Conservation (phyloP, 2,113 vertebrate genomes). For the Corvus hawaiiensis region DNA sequence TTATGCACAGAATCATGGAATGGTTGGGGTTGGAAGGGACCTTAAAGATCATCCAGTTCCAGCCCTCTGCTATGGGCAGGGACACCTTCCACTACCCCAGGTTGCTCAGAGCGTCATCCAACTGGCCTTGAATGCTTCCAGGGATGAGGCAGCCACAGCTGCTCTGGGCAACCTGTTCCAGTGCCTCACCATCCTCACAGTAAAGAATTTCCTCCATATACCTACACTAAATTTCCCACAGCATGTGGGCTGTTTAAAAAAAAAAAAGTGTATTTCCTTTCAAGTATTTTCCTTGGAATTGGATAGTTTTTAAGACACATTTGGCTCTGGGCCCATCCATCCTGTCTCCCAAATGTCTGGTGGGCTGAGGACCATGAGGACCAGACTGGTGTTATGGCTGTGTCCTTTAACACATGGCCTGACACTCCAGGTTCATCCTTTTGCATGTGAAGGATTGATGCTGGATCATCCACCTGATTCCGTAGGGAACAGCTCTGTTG, state of each 20-base stretch:
- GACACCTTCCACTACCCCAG: not conserved
- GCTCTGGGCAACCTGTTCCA: not conserved
- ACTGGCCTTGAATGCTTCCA: not conserved
- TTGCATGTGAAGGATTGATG: not conserved
- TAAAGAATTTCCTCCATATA: not conserved
- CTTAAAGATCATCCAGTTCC: not conserved
- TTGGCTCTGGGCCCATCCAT: not conserved
- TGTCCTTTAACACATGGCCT: not conserved
- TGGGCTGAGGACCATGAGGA: not conserved
- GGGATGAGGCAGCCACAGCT: not conserved
- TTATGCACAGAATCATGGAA: not conserved
- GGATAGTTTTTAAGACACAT: not conserved
- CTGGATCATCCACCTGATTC: not conserved
- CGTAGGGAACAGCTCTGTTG: not conserved
- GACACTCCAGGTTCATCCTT: not conserved
- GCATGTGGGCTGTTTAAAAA: rapidly evolving
- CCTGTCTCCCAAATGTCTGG: not conserved
- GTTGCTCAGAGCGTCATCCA: not conserved
- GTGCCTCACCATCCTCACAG: not conserved
- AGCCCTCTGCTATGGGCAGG: not conserved
- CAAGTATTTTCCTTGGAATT: not conserved
- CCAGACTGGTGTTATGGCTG: not conserved
- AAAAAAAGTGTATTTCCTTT: not conserved
- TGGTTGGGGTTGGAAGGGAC: not conserved
- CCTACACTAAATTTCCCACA: not conserved